A percentile compares a stretch with the other conserved stretches of the same genome.
Evolutionary conservation across 2,888 invertebrate species (phyloP).

Genomic region (Meiosimyza platycephala): DNA sequence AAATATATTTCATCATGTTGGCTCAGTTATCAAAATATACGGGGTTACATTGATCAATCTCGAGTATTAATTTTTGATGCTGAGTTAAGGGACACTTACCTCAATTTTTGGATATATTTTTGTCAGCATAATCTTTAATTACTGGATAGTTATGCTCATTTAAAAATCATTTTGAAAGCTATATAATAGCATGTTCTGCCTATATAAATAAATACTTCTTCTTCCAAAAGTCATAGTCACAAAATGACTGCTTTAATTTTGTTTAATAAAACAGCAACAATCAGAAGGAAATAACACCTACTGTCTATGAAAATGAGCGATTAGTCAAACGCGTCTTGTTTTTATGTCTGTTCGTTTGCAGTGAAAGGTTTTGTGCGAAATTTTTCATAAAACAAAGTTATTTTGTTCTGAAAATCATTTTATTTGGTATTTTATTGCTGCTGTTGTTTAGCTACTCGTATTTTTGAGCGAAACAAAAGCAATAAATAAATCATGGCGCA

Average conservation of each 20-base stretch:
- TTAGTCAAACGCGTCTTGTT: conserved; percentile 18
- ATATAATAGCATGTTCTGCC: too few relatives aligned
- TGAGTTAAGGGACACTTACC: too few relatives aligned
- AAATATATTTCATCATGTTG: too few relatives aligned
- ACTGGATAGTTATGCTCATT: too few relatives aligned
- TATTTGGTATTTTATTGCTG: conserved; percentile 6
- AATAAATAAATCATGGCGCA: conserved; percentile 31
- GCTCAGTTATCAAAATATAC: too few relatives aligned
- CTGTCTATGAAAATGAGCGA: conserved; percentile 14
- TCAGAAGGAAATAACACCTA: conserved; percentile 7
- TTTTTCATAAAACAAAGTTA: neutral
- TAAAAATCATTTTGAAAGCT: too few relatives aligned
- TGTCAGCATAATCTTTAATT: too few relatives aligned
- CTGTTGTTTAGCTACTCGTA: neutral
- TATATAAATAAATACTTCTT: neutral
- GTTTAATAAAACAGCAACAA: neutral
- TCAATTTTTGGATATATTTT: too few relatives aligned
- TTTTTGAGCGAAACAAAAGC: conserved; percentile 6
- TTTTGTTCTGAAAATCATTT: conserved; percentile 1
- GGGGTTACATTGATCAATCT: too few relatives aligned
- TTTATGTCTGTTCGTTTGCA: neutral
- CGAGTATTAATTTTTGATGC: too few relatives aligned
- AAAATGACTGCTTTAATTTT: conserved; percentile 6
- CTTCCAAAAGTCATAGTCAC: neutral
- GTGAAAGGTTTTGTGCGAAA: neutral